Evolutionary conservation across 1,140 invertebrate species (phyloP), one percentile per base, ranked within the genome.

Genomic region (Cotesia chilonis): DNA sequence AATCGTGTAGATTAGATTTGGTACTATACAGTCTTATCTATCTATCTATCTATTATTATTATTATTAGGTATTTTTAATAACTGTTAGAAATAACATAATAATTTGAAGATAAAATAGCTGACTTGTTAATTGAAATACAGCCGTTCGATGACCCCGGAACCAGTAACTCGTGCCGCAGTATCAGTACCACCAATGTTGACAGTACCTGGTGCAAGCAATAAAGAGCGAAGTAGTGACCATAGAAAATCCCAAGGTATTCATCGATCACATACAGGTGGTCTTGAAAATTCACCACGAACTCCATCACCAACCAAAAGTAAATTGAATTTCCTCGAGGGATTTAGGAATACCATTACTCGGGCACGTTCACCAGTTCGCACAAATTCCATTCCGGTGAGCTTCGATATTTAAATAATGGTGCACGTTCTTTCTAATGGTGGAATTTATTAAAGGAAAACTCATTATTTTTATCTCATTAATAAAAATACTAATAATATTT

Each of bases 241-340:
- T 77, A 84, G 71, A 81, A 87, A 84, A 84, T 83, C 75, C 81
- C 87, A 68, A 81, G 84, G 77, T 73, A 82, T 78, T 78, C 86
- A 75, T 51, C 87, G 82, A 77, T 85, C 79, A 75, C 83, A 78
- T 73, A 84, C 75, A 74, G 87, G 79, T 79, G 80, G 78, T 77
- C 79, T 75, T 79, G 87, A 78, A 75, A 84, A 77, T 66, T 68
- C 78, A 5, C 77, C 88, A 76, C 76, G 84, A 75, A 81, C 88
- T 75, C 84, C 85, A 72, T 90, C 77, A 82, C 89, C 79, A 76
- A 90, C 88, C 60, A 92, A 92, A 71, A 85, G 90, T 88, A 79
- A 91, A 88, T 84, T 92, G 86, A 87, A 87, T 75, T 88, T 91
- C 75, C 85, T 91, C 76, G 89, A 90, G 74, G 90, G 90, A 77